Conservation (phyloP, 2,888 invertebrate species). For the Athripsodes cinereus region DNA sequence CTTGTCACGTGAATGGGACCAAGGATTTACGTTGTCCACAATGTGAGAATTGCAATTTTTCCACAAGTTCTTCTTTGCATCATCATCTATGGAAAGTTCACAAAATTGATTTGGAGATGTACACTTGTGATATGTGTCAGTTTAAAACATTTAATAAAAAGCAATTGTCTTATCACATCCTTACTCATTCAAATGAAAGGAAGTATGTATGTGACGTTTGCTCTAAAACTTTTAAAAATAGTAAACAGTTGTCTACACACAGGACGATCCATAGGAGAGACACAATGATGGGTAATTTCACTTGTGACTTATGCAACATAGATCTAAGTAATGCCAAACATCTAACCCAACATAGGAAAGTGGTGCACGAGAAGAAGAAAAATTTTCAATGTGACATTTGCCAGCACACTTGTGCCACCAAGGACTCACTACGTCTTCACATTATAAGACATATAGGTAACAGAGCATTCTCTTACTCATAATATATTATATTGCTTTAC, state of each 20-base stretch:
- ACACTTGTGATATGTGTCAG: constrained; percentile 67
- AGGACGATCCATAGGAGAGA: constrained; percentile 53
- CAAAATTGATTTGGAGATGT: constrained; percentile 71
- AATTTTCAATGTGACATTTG: constrained; percentile 64
- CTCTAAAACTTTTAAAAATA: constrained; percentile 72
- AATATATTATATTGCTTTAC: neutral
- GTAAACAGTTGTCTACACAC: constrained; percentile 74
- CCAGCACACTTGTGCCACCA: constrained; percentile 59
- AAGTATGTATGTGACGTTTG: constrained; percentile 59
- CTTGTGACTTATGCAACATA: constrained; percentile 56
- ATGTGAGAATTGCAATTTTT: constrained; percentile 42
- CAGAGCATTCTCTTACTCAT: constrained; percentile 2
- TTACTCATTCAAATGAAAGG: constrained; percentile 63
- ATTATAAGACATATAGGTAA: constrained; percentile 65
- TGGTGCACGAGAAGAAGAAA: constrained; percentile 62
- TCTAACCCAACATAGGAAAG: constrained; percentile 50
- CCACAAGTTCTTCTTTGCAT: constrained; percentile 44
- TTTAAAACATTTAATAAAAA: constrained; percentile 67
- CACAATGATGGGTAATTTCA: constrained; percentile 31
- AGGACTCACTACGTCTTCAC: constrained; percentile 61
- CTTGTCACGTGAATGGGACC: constrained; percentile 51
- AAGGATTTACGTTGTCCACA: constrained; percentile 55
- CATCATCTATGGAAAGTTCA: constrained; percentile 77
- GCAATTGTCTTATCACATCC: constrained; percentile 66
- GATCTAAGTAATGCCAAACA: constrained; percentile 50